Conservation (phyloP, 1,140 invertebrate species). For the Ruditapes philippinarum region DNA sequence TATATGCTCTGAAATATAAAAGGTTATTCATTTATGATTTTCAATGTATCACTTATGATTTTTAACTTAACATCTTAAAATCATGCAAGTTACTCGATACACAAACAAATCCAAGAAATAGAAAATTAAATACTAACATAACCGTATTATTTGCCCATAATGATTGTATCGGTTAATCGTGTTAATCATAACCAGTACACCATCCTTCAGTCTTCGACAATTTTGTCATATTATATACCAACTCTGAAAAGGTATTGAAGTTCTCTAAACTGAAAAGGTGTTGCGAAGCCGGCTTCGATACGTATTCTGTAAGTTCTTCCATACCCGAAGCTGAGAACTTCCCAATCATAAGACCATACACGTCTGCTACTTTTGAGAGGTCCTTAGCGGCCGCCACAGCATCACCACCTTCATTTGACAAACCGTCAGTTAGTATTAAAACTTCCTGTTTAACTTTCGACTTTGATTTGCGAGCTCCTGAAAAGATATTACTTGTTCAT, state of each 20-base stretch:
- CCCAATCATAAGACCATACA: conserved; percentile 18
- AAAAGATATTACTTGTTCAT: too few species aligned
- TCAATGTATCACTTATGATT: too few species aligned
- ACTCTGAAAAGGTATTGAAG: background rate
- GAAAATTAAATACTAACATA: too few species aligned
- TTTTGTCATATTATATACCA: background rate
- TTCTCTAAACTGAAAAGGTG: background rate
- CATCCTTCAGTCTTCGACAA: too few species aligned
- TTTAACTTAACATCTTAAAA: too few species aligned
- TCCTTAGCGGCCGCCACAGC: background rate
- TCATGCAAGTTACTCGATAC: too few species aligned
- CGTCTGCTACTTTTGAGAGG: background rate
- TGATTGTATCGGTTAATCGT: too few species aligned
- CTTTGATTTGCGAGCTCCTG: background rate
- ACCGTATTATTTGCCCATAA: too few species aligned
- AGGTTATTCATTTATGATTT: too few species aligned
- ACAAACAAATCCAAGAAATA: too few species aligned
- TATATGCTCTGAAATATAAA: too few species aligned
- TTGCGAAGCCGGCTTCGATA: background rate
- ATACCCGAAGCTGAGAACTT: background rate
- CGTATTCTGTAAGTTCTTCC: background rate
- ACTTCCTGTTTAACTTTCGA: background rate
- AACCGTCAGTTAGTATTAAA: background rate
- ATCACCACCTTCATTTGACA: background rate
- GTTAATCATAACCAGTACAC: too few species aligned